Evolutionary conservation across 2,113 vertebrate genomes (phyloP), one percentile per base, ranked within the genome.

Genomic region (Gasterosteus nipponicus): DNA sequence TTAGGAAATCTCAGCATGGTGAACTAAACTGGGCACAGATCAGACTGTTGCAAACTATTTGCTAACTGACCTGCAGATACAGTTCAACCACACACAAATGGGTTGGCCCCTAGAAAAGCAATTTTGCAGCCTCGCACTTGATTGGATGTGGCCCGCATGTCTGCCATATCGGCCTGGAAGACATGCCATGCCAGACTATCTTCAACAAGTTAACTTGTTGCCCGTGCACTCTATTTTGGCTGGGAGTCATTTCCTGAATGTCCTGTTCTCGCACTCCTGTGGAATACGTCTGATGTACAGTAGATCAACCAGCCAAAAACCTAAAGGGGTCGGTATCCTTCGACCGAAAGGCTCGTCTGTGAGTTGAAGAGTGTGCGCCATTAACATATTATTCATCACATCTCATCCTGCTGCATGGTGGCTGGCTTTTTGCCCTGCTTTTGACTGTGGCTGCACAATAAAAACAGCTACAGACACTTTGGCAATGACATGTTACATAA

Each of bases 11-110:
- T 51, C 81, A 8, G 62, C 60, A 46, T 74, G 63, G 33, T 72
- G 72, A 49, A 57, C 59, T 63, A 47, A 82, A 82, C 80, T 76
- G 77, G 67, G 69, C 56, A 73, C 64, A 63, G 42, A 80, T 61
- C 51, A 58, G 18, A 83, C 42, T 75, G 57, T 62, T 74, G 53
- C 58, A 65, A 82, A 76, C 53, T 61, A 70, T 58, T 79, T 69
- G 77, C 68, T 82, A 77, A 87, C 78, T 72, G 54, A 72, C 83
- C 82, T 78, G 64, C 75, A 72, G 79, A 78, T 14, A 77, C 41
- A 58, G 56, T 83, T 77, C 73, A 70, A 77, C 76, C 77, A 58
- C 33, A 71, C 53, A 31, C 41, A 38, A 38, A 38, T 7, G 63
- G 76, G 47, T 77, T 86, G 77, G 79, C 65, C 35, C 35, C 42